phyloP scores from a whole-genome alignment of 1,140 invertebrate genomes.

The Globodera rostochiensis region DNA sequence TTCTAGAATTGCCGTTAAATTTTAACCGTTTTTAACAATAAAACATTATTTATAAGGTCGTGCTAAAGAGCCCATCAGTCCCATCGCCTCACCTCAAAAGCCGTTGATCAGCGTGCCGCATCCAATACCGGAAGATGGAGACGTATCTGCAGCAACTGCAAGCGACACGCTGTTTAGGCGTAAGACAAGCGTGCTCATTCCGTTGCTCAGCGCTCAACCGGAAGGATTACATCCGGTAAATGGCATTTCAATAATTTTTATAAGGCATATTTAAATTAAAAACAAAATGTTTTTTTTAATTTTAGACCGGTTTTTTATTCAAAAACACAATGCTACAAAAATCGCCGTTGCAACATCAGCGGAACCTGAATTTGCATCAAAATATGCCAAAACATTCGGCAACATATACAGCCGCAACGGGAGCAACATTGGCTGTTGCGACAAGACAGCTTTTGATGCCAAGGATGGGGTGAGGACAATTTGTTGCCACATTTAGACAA shows the following conservation, averaged over 20 bases:
- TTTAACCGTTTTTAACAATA: conserved; percentile 4
- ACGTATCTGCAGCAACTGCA: neutral
- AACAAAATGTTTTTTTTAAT: too few relatives aligned
- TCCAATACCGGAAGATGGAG: conserved; percentile 17
- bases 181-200: conserved; percentile 58
- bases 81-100: conserved; percentile 3
- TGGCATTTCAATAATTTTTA: neutral
- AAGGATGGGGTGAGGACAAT: neutral
- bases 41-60: conserved; percentile 1
- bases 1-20: neutral
- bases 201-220: conserved; percentile 45
- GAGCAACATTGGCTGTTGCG: conserved; percentile 21
- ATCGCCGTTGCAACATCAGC: neutral
- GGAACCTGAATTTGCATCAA: neutral
- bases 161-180: conserved; percentile 22
- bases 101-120: conserved; percentile 49
- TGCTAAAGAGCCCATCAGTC: neutral
- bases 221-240: neutral
- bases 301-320: too few relatives aligned
- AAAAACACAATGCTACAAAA: too few relatives aligned
- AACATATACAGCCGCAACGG: conserved; percentile 6
- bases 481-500: too few relatives aligned
- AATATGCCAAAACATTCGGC: conserved; percentile 6
- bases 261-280: too few relatives aligned
- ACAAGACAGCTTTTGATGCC: conserved; percentile 5